A percentile compares a stretch with the other conserved stretches of the same genome.
These are phyloP conservation scores for Puffinus mauretanicus DNA, from an alignment of 2,113 vertebrate genomes.

Conservation along the genomic window DNA sequence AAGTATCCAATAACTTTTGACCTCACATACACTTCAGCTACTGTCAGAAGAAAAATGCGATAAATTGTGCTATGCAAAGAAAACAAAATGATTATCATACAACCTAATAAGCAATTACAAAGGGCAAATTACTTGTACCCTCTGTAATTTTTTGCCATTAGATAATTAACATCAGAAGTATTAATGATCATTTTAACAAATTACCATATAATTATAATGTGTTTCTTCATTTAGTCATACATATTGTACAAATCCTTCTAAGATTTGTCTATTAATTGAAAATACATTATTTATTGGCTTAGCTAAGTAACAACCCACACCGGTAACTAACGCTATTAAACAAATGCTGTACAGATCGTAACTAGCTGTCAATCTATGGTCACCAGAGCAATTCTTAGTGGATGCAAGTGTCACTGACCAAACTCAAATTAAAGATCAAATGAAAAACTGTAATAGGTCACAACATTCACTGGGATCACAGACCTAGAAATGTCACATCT, in stretches of 20 bases:
- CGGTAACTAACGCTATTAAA: constrained; percentile 8
- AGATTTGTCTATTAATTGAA: constrained; percentile 44
- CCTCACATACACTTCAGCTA: neutral
- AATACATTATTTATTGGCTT: constrained; percentile 10
- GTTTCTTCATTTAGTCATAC: constrained; percentile 34
- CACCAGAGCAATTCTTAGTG: neutral
- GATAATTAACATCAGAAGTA: constrained; percentile 60
- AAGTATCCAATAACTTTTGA: neutral
- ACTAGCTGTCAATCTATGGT: neutral
- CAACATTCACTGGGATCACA: neutral
- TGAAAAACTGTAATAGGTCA: neutral
- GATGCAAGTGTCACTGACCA: neutral
- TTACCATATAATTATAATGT: constrained; percentile 44
- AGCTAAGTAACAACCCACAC: neutral
- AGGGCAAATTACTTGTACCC: constrained; percentile 32
- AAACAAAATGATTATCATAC: constrained; percentile 38
- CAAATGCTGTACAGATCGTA: neutral
- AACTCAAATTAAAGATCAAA: constrained; percentile 32
- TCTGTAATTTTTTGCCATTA: constrained; percentile 58
- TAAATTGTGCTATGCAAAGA: neutral
- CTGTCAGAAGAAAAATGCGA: constrained; percentile 26
- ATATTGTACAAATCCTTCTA: constrained; percentile 22
- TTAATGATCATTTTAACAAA: constrained; percentile 57
- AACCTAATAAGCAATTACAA: constrained; percentile 34
- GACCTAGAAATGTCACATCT: neutral